Base-by-base conservation (phyloP, 2,113 vertebrate genomes). In the Sminthopsis crassicaudata region DNA sequence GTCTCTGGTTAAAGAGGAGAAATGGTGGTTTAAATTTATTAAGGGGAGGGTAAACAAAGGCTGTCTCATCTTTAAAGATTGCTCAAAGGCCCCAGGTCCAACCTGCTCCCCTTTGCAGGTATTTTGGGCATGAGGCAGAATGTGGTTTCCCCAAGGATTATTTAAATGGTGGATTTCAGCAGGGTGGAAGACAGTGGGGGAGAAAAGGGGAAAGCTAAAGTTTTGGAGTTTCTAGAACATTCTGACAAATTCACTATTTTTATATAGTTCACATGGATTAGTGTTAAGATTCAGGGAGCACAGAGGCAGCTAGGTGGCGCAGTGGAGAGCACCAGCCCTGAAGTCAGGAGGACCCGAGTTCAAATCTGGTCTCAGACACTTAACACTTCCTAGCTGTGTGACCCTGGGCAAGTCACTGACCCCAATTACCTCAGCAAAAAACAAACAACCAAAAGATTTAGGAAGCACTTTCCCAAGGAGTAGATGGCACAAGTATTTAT, bases 41-140 rank as follows among this genome's bases (percentile, higher is more conserved):
- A 11, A 51, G 50, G 42, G 14, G 11, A 36, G 42, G 22, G 6
- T 67, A 91, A 90, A 93, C 92, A 93, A 95, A 94, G 92, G 93
- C 94, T 76, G 53, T 53, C 89, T 93, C n/a, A 48, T 91, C 92
- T 96, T 94, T 42, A 84, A 89, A 52, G 97, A 94, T 9, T 90
- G 94, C 94, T 96, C 97, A 92, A 89, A 97, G 94, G 55, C 94
- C 94, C 36, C 51, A 55, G 94, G 93, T 95, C 91, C 92, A 94
- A 36, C 50, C 53, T 54, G 92, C 89, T 96, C 24, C 51, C 91
- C 94, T 94, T 53, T 60, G 94, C 95, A 90, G 91, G 94, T 96
- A 89, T 96, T 97, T 95, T 94, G 60, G 92, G 95, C 93, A 90
- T 92, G 36, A 67, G 67, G 91, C 67, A 60, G 96, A 94, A 55